These are phyloP conservation scores for Sminthurides bifidus DNA, from an alignment of 1,140 invertebrate species.

Conservation along the genomic window DNA sequence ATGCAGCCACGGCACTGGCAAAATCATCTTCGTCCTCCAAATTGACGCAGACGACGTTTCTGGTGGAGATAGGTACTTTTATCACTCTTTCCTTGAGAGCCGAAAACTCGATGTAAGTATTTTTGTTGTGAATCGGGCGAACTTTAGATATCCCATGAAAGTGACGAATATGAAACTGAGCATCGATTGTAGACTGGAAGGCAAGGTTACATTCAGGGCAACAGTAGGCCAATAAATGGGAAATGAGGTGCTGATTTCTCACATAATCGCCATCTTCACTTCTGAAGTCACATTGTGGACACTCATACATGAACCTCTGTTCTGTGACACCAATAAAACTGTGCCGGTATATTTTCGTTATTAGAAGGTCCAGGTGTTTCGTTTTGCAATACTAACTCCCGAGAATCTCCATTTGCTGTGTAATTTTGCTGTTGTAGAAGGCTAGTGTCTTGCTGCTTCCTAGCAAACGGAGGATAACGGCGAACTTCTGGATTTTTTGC, in stretches of 20 bases:
- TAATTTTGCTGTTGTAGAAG: too few species aligned
- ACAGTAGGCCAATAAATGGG: slow-evolving; percentile 8
- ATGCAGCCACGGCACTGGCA: not conserved
- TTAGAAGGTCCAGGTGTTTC: too few species aligned
- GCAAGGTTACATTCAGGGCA: slow-evolving; percentile 9
- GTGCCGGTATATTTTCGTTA: too few species aligned
- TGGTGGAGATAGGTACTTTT: not conserved
- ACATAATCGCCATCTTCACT: slow-evolving; percentile 1
- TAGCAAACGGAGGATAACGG: too few species aligned
- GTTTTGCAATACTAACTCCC: too few species aligned
- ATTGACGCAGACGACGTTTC: not conserved
- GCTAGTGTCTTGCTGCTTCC: too few species aligned
- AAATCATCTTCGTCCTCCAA: slow-evolving; percentile 5
- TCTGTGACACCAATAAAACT: too few species aligned
- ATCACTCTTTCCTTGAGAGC: not conserved
- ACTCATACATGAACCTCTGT: slow-evolving; percentile 2
- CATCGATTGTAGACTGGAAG: slow-evolving; percentile 6
- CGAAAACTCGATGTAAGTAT: slow-evolving; percentile 1
- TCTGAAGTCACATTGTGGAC: slow-evolving; percentile 9
- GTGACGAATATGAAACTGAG: slow-evolving; percentile 11
- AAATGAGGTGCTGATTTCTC: slow-evolving; percentile 5
- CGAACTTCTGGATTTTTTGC: too few species aligned
- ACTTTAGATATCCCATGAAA: not conserved
- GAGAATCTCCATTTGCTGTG: too few species aligned
- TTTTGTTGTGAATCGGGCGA: not conserved